Conservation (phyloP, 2,888 invertebrate genomes). For the Choreutis nemorana region DNA sequence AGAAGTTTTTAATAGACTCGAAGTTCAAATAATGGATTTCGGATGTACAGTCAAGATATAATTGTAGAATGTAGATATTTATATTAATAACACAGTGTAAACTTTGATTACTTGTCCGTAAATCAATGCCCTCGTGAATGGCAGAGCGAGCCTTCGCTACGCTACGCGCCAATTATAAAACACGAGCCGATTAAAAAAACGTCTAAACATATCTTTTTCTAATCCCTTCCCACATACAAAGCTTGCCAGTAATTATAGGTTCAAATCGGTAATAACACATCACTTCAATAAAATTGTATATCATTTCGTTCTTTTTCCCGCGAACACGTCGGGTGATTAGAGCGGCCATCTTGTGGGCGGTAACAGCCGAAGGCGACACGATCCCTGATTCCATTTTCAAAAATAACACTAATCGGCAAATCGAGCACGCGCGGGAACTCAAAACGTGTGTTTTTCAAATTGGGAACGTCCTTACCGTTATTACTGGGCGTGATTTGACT, state of each 20-base stretch:
- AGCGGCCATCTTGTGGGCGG: conserved; percentile 65
- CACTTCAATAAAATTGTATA: conserved; percentile 65
- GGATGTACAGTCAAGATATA: no score
- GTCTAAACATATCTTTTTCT: conserved; percentile 51
- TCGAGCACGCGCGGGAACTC: conserved; percentile 54
- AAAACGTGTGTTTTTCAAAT: conserved; percentile 63
- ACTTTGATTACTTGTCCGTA: conserved; percentile 2
- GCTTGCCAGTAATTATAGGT: conserved; percentile 57
- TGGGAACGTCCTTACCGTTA: conserved; percentile 50
- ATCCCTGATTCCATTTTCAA: conserved; percentile 61
- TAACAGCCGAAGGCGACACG: conserved; percentile 58
- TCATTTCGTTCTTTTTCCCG: conserved; percentile 56
- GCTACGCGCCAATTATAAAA: conserved; percentile 42
- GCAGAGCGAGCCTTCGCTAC: conserved; percentile 19
- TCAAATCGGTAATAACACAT: conserved; percentile 60
- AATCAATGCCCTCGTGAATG: conserved; percentile 32
- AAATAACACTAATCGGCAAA: conserved; percentile 63
- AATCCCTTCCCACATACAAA: conserved; percentile 62
- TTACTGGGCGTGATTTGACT: conserved; percentile 57
- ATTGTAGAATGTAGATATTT: no score
- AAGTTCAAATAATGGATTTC: no score
- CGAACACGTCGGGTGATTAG: conserved; percentile 56
- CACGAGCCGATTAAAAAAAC: conserved; percentile 47
- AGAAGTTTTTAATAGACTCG: no score
- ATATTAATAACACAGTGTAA: no score